Base-by-base conservation (phyloP, 1,140 invertebrate genomes). In the Telenomus remus region DNA sequence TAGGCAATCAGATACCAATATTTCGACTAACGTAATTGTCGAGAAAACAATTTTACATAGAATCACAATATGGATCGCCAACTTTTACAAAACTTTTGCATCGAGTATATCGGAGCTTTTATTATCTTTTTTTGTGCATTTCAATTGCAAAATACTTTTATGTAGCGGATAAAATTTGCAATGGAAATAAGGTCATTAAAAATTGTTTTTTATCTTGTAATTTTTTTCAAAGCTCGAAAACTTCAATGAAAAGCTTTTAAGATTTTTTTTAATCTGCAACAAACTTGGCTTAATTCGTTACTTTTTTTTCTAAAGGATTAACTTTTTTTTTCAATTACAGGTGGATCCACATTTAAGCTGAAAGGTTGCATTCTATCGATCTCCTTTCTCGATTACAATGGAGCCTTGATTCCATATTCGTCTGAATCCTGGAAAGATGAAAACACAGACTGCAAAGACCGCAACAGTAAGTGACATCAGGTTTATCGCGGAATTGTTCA, bases 351-450 rank as follows among this genome's bases (percentile, higher is more conserved):
- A 84, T 98, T 98, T 90, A 93, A 97, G 87, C 89, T 74, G 13
- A 74, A 74, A 89, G 97, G 97, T 76, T 92, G 94, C 83, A 97
- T 99, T 84, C 88, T 98, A 79, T 93, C 93, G 56, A 96, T 98
- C 92, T 96, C 95, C 51, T 98, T 99, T 90, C 90, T 99, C 84
- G 97, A 99, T 88, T 96, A 94, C 85, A 96, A 94, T 85, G 96
- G 96, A 83, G 92, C 94, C 81, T 89, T 96, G 65, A 94, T 97
- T 81, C 94, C 94, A 61, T 94, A 93, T 83, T 93, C 92, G 34
- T 95, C 91, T 86, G 95, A 97, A 88, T 91, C 93, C 78, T 97
- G 95, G 95, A 94, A 91, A 88, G 95, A 96, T 82, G 95, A 95
- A 80, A 92, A 92, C 79, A 87, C 86, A 78, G 91, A 93, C 76